Evolutionary conservation across 2,113 vertebrate species (phyloP), one percentile per base, ranked within the genome.

Genomic region (Pheucticus melanocephalus): DNA sequence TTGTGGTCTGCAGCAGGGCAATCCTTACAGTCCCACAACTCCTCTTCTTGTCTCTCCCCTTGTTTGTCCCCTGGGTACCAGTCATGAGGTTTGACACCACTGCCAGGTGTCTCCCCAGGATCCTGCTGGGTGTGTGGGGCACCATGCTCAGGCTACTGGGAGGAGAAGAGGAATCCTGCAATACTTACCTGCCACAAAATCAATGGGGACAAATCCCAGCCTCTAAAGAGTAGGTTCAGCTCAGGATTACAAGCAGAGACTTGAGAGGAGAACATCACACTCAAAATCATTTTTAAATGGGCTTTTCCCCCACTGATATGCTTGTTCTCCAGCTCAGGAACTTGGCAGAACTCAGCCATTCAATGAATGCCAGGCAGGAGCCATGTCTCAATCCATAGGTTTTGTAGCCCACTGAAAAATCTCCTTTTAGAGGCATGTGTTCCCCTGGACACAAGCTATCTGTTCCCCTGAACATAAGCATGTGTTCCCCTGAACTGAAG

Each of bases 51-150:
- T 27, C 51, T 48, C 6, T 37, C 25, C 15, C 25, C 15, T 54
- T 27, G 11, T 35, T 60, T 72, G n/a, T 39, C 14, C 40, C 35
- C 16, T 31, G 25, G 9, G 45, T 51, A 47, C 17, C 35, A 56
- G 45, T 3, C 2, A 3, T 3, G 3, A 23, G 22, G 37, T n/a
- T 12, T 17, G 15, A 33, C 53, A 40, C 7, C 12, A 7, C 0
- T 31, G 47, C 18, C 57, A 63, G 44, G 51, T 11, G 2, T 37
- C 33, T 51, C 53, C 70, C 42, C 47, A 24, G 68, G 35, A 25
- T 40, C 54, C 42, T 78, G 37, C 60, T 44, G 45, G 40, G 4
- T 33, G 8, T 69, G 60, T 23, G 1, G 3, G 24, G 2, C 31
- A 24, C 19, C 2, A 0, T 2, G 28, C 11, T 18, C 79, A 68